A percentile compares a stretch with the other conserved stretches of the same genome.
These are phyloP conservation scores for Aspidoscelis tigris DNA, from an alignment of 2,113 vertebrate genomes.

Conservation along the genomic window DNA sequence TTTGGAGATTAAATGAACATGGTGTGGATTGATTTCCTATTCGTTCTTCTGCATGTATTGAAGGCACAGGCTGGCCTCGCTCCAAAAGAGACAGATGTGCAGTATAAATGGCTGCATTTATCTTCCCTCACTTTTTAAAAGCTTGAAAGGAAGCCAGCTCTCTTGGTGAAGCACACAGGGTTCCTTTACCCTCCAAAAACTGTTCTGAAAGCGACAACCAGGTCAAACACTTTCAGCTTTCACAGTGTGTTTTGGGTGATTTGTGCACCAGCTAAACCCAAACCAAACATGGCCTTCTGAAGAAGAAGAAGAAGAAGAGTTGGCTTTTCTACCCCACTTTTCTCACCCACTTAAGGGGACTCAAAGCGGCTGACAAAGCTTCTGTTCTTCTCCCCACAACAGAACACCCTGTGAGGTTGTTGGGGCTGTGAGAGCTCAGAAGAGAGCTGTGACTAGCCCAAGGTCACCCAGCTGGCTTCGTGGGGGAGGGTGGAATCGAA, in stretches of 20 bases:
- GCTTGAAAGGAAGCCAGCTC: slow-evolving; percentile 2
- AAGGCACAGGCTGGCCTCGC: slow-evolving; percentile 7
- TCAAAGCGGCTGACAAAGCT: too few relatives aligned
- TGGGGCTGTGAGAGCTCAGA: too few relatives aligned
- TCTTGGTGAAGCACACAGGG: neutral
- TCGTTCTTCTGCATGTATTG: slow-evolving; percentile 6
- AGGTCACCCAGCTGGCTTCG: too few relatives aligned
- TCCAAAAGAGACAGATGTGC: slow-evolving; percentile 32
- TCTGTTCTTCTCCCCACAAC: too few relatives aligned
- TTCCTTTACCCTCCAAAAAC: too few relatives aligned
- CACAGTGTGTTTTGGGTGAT: neutral
- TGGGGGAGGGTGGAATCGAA: too few relatives aligned
- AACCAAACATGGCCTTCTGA: neutral
- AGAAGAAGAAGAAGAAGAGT: neutral
- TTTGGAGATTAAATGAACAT: slow-evolving; percentile 28
- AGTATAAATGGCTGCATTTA: slow-evolving; percentile 9
- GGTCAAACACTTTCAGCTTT: neutral
- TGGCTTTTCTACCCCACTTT: too few relatives aligned
- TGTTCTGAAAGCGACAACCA: neutral
- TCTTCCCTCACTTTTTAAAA: neutral
- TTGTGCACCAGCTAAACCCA: neutral
- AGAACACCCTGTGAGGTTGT: too few relatives aligned
- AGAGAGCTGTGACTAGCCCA: too few relatives aligned
- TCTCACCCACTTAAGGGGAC: too few relatives aligned
- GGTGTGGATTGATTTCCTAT: slow-evolving; percentile 34